These are phyloP conservation scores for Mycteria americana DNA, from an alignment of 2,797 vertebrate genomes.

Conservation along the genomic window DNA sequence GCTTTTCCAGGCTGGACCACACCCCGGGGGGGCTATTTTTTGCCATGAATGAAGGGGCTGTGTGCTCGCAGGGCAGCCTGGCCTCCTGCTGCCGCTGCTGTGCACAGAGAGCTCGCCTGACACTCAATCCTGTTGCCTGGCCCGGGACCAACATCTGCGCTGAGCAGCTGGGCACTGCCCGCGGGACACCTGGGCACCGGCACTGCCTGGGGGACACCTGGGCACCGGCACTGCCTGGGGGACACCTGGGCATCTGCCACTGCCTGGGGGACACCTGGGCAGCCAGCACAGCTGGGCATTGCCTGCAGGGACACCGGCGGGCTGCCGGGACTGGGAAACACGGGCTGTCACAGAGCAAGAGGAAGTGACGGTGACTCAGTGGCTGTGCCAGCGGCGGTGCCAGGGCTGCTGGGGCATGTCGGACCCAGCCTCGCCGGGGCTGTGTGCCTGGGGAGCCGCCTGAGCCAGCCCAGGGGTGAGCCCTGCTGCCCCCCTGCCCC, in stretches of 20 bases:
- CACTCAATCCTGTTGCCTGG: conserved; percentile 38
- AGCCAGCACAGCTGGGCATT: not conserved
- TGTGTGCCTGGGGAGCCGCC: not conserved
- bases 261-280: not conserved
- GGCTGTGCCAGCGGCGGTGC: not conserved
- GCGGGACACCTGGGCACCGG: conserved; percentile 11
- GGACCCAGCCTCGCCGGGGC: not conserved
- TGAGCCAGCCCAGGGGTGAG: not conserved
- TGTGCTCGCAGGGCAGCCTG: conserved; percentile 26
- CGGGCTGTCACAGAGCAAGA: rapidly evolving
- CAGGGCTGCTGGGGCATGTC: not conserved
- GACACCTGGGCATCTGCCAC: not conserved
- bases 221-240: not conserved
- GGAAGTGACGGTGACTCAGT: not conserved
- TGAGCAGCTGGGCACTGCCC: conserved; percentile 43
- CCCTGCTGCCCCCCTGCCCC: not conserved
- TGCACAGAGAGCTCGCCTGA: not conserved
- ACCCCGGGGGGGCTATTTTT: conserved; percentile 61
- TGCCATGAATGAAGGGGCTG: conserved; percentile 64
- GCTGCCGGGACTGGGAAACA: not conserved
- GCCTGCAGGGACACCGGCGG: not conserved
- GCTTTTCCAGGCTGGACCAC: conserved; percentile 61
- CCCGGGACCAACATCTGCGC: conserved; percentile 35
- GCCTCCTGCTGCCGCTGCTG: conserved; percentile 5
- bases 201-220: not conserved